Conservation (phyloP, 2,888 invertebrate species). For the Halictus ligatus region DNA sequence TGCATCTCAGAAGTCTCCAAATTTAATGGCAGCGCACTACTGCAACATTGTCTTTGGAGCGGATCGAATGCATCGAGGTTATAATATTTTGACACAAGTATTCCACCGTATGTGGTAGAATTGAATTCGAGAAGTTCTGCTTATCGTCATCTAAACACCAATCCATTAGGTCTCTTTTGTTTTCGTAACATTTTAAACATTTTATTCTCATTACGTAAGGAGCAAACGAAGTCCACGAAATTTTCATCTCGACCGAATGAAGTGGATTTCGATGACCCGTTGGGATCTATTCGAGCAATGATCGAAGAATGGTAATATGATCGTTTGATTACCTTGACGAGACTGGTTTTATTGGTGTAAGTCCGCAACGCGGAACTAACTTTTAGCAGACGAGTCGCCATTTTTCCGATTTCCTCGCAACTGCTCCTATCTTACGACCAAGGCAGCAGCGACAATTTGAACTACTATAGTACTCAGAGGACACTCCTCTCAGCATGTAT, state of each 20-base stretch:
- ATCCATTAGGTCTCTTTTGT: slow-evolving; percentile 21
- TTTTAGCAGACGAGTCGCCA: slow-evolving; percentile 84
- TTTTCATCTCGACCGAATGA: neutral
- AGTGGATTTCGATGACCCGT: neutral
- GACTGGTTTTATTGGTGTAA: slow-evolving; percentile 79
- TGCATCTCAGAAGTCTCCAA: slow-evolving; percentile 29
- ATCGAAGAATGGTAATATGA: neutral
- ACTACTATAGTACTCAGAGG: slow-evolving; percentile 10
- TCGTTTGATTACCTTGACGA: slow-evolving; percentile 78
- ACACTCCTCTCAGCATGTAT: slow-evolving; percentile 7
- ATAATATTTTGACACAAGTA: slow-evolving; percentile 31
- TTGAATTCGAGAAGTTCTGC: slow-evolving; percentile 1
- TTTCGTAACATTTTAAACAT: slow-evolving; percentile 26
- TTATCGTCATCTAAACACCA: slow-evolving; percentile 9
- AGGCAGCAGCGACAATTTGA: neutral
- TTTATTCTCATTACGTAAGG: slow-evolving; percentile 75
- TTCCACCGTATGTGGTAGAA: neutral
- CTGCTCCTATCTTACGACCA: slow-evolving; percentile 22
- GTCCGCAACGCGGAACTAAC: slow-evolving; percentile 80
- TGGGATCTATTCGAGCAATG: neutral
- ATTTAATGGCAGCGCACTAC: neutral
- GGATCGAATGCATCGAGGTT: slow-evolving; percentile 33
- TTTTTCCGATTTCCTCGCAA: slow-evolving; percentile 72
- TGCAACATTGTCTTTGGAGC: neutral
- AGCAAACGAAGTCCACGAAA: slow-evolving; percentile 39